These are phyloP conservation scores for Apis laboriosa DNA, from an alignment of 1,140 invertebrate species.

Conservation along the genomic window DNA sequence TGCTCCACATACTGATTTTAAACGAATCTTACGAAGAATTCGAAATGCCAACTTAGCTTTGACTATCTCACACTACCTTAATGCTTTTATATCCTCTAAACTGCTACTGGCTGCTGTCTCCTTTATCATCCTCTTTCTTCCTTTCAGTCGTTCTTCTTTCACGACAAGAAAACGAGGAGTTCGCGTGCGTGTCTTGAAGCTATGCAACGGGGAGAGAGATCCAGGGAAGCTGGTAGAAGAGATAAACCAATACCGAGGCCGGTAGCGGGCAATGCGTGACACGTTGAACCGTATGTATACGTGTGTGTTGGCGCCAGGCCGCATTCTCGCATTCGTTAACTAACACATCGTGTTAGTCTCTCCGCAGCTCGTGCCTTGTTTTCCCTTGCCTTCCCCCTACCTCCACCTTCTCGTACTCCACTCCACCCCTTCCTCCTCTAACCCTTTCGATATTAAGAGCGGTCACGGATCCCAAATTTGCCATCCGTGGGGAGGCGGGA, in stretches of 20 bases:
- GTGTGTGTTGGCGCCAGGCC: constrained; percentile 78
- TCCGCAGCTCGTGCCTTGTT: constrained; percentile 60
- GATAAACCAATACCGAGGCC: constrained; percentile 54
- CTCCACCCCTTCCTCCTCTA: constrained; percentile 3
- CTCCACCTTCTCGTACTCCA: background rate
- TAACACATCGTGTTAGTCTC: constrained; percentile 59
- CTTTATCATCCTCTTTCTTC: constrained; percentile 48
- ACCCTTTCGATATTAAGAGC: constrained; percentile 59
- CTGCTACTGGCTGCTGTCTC: constrained; percentile 49
- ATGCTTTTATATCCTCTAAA: constrained; percentile 51
- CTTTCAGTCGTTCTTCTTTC: constrained; percentile 52
- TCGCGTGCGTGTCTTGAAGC: constrained; percentile 64
- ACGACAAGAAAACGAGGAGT: constrained; percentile 61
- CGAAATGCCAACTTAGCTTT: constrained; percentile 25
- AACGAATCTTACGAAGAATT: constrained; percentile 19
- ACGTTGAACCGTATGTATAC: constrained; percentile 52
- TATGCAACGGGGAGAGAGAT: constrained; percentile 61
- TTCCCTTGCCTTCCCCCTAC: background rate
- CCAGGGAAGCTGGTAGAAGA: constrained; percentile 53
- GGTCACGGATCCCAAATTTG: constrained; percentile 66
- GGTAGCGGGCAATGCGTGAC: constrained; percentile 58
- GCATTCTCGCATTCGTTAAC: constrained; percentile 79
- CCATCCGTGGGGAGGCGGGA: constrained; percentile 40
- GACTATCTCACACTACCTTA: constrained; percentile 53
- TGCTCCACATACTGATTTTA: constrained; percentile 4